Conservation (phyloP, 2,888 invertebrate genomes). For the Argyra leucocephala region DNA sequence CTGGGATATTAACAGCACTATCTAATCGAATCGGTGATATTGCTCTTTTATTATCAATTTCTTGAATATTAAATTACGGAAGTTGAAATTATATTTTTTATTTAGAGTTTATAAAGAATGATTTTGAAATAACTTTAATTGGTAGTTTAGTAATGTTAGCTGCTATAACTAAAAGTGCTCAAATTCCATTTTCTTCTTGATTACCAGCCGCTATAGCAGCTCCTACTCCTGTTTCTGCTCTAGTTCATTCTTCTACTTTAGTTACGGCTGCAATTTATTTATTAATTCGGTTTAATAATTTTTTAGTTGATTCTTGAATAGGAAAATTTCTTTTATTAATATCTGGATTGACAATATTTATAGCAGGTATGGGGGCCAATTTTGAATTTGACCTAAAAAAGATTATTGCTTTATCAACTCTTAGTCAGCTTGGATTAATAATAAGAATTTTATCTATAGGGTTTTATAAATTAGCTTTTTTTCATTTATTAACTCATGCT, state of each 20-base stretch:
- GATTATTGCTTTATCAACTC: no score
- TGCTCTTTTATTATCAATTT: slow-evolving; percentile 52
- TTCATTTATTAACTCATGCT: no score
- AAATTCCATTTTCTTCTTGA: no score
- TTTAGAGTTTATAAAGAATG: background rate
- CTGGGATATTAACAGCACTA: slow-evolving; percentile 61
- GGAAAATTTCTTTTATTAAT: slow-evolving; percentile 48
- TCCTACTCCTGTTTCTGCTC: no score
- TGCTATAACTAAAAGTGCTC: no score
- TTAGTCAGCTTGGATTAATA: no score
- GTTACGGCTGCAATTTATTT: slow-evolving; percentile 40
- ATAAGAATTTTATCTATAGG: no score
- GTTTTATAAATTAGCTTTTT: no score
- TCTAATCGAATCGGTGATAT: slow-evolving; percentile 57
- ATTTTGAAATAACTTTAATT: no score
- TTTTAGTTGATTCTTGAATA: slow-evolving; percentile 44
- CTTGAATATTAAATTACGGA: slow-evolving; percentile 50
- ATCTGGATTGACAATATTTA: slow-evolving; percentile 52
- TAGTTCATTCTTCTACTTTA: no score
- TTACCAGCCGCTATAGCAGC: no score
- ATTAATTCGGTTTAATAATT: slow-evolving; percentile 57
- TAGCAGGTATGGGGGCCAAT: slow-evolving; percentile 51
- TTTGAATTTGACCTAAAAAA: slow-evolving; percentile 45
- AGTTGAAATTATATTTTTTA: slow-evolving; percentile 25
- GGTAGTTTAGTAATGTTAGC: no score